phyloP scores from a whole-genome alignment of 2,797 vertebrate species.

The Botia almorhae region DNA sequence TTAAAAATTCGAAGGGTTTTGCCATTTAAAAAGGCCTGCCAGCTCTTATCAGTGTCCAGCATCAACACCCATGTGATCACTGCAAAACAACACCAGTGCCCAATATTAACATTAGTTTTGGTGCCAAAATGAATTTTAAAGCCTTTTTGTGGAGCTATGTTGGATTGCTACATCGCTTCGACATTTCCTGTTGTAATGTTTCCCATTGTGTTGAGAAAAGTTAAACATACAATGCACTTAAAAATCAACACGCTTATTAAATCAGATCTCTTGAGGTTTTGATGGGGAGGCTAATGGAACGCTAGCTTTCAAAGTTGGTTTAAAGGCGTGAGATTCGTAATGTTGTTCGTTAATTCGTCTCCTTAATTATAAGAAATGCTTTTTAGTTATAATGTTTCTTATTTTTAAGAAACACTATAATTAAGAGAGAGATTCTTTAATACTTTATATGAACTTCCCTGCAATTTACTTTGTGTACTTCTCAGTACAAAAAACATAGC shows the following conservation, averaged over 20 bases:
- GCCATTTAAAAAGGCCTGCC: background rate
- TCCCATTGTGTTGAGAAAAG: background rate
- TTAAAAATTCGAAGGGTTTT: conserved; percentile 43
- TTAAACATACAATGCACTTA: background rate
- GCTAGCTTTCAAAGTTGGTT: background rate
- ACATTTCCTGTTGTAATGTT: background rate
- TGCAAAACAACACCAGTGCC: background rate
- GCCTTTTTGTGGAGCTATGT: background rate
- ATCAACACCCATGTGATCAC: background rate
- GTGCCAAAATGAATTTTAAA: conserved; percentile 2
- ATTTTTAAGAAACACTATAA: no score
- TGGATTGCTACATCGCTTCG: background rate
- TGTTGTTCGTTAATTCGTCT: no score
- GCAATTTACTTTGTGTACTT: no score
- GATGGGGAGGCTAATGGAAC: background rate
- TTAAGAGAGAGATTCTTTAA: no score
- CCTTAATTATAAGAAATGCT: no score
- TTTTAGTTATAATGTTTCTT: no score
- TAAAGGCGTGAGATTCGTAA: no score
- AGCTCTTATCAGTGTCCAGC: background rate
- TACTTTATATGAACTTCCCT: no score
- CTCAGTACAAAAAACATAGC: no score
- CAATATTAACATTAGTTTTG: background rate
- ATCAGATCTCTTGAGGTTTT: background rate
- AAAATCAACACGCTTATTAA: background rate